These are phyloP conservation scores for Lycocerus yunnanus DNA, from an alignment of 2,888 invertebrate species.

Conservation along the genomic window DNA sequence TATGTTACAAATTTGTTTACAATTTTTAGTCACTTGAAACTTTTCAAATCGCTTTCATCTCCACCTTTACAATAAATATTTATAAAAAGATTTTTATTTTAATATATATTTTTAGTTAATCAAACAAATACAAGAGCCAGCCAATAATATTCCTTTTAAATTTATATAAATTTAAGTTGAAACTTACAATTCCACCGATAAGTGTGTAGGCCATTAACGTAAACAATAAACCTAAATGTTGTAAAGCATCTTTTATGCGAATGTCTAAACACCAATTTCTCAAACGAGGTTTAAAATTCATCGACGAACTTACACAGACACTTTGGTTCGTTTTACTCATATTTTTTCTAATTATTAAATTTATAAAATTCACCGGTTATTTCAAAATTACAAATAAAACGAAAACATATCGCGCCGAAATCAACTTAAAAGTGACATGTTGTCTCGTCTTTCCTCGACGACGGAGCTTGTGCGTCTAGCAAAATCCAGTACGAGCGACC, in stretches of 20 bases:
- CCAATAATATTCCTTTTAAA: not conserved
- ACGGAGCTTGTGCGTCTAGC: not conserved
- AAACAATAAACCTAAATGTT: slow-evolving; percentile 75
- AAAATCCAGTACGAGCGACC: not conserved
- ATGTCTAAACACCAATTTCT: slow-evolving; percentile 60
- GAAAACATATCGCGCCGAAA: not conserved
- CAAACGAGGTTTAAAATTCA: slow-evolving; percentile 48
- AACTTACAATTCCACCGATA: slow-evolving; percentile 78
- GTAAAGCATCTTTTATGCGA: slow-evolving; percentile 68
- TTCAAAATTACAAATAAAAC: not conserved
- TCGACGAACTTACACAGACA: slow-evolving; percentile 44
- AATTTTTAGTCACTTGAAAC: not conserved
- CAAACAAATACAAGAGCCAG: not conserved
- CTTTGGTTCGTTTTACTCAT: slow-evolving; percentile 38
- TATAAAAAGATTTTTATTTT: not conserved
- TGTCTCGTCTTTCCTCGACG: not conserved
- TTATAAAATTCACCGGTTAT: not conserved
- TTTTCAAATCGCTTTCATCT: not conserved
- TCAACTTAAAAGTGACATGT: not conserved
- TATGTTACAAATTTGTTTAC: not conserved
- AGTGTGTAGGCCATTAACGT: slow-evolving; percentile 79
- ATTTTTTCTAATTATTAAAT: not conserved
- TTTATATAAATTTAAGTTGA: not conserved
- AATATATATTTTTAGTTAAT: not conserved
- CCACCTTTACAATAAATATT: not conserved